Base-by-base conservation (phyloP, 2,888 invertebrate species). In the Ctenicera cuprea region DNA sequence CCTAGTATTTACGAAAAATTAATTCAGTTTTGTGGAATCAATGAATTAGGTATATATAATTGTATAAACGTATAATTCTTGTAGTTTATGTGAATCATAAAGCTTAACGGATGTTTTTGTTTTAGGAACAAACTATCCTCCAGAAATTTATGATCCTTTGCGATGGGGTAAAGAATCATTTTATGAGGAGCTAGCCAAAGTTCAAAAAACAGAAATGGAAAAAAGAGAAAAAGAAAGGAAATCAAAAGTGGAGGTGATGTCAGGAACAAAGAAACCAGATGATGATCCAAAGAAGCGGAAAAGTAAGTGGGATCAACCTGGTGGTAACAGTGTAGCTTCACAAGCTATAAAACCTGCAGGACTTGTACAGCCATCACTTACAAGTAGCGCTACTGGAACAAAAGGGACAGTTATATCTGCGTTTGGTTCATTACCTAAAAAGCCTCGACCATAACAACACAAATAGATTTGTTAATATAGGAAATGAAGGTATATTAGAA, bases 1-100 rank as follows among this genome's bases (percentile, higher is more conserved):
- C 98, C 98, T 0, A 97, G 98, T 83, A 98, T 99, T 82, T 99
- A 99, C 87, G 98, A 98, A 85, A 98, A 98, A 85, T 89, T 99
- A 0, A 96, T 99, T 79, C 94, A 96, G 80, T 97, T 94, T 87
- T 97, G 97, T 89, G 94, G 94, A 80, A 96, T 99, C 73, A 97
- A 98, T 88, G 98, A 99, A 87, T 90, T 97, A 81, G 98, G 86
- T 86, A 79, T 64, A 74, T 41, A 12, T 14, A 68, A 1, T 43
- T 22, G 12, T 66, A 37, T 61, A 26, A n/a, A n/a, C n/a, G n/a
- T n/a, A n/a, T n/a, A n/a, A n/a, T n/a, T n/a, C n/a, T n/a, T n/a
- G n/a, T n/a, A n/a, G n/a, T n/a, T n/a, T n/a, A n/a, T n/a, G n/a
- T n/a, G n/a, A n/a, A n/a, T n/a, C n/a, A n/a, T n/a, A n/a, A n/a